phyloP scores from a whole-genome alignment of 2,888 invertebrate genomes.

The Nomada ferruginata region DNA sequence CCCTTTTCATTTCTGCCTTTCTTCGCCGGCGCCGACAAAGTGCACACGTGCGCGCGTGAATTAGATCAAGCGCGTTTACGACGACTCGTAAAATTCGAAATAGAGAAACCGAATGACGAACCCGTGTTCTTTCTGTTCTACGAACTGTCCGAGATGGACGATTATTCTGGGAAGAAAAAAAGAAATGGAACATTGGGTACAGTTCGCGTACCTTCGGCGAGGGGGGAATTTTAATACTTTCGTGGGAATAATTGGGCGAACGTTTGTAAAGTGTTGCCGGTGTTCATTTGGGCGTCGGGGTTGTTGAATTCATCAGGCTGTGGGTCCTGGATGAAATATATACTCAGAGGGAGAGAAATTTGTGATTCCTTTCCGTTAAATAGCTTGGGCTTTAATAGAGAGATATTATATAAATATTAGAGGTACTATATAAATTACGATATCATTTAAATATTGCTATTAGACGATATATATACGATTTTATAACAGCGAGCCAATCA shows the following conservation, averaged over 20 bases:
- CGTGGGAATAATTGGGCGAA: no score
- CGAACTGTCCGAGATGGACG: neutral
- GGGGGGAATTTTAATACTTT: no score
- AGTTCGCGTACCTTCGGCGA: no score
- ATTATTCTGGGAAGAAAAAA: neutral
- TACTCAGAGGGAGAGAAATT: no score
- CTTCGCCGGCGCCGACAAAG: constrained; percentile 20
- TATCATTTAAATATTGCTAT: neutral
- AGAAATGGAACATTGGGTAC: neutral
- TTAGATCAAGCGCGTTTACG: constrained; percentile 39
- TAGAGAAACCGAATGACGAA: neutral
- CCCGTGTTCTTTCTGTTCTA: neutral
- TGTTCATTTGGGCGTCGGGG: no score
- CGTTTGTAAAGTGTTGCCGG: no score
- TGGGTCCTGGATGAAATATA: no score
- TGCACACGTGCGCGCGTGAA: constrained; percentile 34
- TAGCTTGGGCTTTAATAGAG: no score
- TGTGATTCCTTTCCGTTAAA: neutral
- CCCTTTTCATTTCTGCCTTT: neutral
- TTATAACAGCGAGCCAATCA: constrained; percentile 17
- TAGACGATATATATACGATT: constrained; percentile 18
- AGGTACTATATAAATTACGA: neutral
- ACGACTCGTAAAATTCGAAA: constrained; percentile 39
- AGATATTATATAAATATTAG: no score
- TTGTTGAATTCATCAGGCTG: no score